Percentiles rank a stretch among this genome's conserved stretches.
Conservation (phyloP, 2,113 vertebrate species). For the Phyllostomus discolor region DNA sequence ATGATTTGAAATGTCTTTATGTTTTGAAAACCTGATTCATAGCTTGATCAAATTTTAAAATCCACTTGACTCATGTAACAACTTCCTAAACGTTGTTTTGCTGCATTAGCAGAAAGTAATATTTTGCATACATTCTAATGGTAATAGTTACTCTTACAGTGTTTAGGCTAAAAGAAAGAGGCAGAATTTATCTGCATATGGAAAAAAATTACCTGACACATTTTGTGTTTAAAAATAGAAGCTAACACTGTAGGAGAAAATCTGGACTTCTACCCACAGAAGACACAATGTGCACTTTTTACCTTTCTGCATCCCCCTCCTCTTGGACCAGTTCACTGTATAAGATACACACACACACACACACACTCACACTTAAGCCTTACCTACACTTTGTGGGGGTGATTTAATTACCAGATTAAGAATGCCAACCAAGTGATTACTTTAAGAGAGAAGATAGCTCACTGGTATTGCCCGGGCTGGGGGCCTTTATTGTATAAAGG, state of each 20-base stretch:
- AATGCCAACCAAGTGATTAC: not conserved
- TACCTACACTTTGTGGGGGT: not conserved
- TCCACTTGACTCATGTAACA: not conserved
- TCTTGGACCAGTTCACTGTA: not conserved
- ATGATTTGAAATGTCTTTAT: slow-evolving; percentile 5
- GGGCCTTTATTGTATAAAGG: not conserved
- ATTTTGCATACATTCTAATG: not conserved
- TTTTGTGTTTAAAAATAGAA: slow-evolving; percentile 48
- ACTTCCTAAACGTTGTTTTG: not conserved
- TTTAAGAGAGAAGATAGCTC: slow-evolving; percentile 28
- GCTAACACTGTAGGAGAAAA: not conserved
- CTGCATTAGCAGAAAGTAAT: not conserved
- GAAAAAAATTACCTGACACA: slow-evolving; percentile 17
- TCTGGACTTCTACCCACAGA: not conserved
- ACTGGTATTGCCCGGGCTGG: not conserved
- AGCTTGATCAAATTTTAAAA: slow-evolving; percentile 21
- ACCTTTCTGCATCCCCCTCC: not conserved
- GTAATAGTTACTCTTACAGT: slow-evolving; percentile 12
- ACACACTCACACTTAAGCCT: not conserved
- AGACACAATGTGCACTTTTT: not conserved
- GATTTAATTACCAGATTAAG: not conserved
- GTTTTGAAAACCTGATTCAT: slow-evolving; percentile 11
- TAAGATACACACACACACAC: not conserved
- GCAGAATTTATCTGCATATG: not conserved
- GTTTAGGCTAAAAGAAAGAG: not conserved